phyloP scores from a whole-genome alignment of 37 sponge, comb jelly and placozoan species.

The Aplysina aerophoba region DNA sequence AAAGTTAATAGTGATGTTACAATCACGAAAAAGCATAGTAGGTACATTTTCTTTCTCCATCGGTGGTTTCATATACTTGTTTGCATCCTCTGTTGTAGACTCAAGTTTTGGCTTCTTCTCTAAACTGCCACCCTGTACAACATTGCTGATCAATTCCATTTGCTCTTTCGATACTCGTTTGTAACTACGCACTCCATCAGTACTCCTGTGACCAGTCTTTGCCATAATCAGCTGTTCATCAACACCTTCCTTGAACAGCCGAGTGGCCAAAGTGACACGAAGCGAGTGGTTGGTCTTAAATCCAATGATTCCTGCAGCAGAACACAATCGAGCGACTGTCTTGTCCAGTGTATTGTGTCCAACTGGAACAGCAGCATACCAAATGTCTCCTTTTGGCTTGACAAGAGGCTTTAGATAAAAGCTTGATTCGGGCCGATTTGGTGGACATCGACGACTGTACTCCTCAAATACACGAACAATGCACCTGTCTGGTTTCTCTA shows the following conservation, averaged over 20 bases:
- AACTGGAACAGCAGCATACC: conserved; percentile 29
- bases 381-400: conserved; percentile 40
- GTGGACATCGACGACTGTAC: not conserved
- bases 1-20: too few relatives aligned
- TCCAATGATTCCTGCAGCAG: conserved; percentile 35
- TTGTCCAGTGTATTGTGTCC: conserved; percentile 38
- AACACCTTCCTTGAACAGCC: conserved; percentile 38
- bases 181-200: conserved; percentile 43
- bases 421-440: not conserved
- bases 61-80: too few relatives aligned
- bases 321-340: conserved; percentile 11
- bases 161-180: conserved; percentile 21
- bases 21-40: too few relatives aligned
- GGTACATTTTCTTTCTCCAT: too few relatives aligned
- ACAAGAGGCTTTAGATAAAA: conserved; percentile 38
- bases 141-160: too few relatives aligned
- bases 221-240: conserved; percentile 57
- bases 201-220: conserved; percentile 41
- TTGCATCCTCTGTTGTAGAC: too few relatives aligned
- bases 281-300: conserved; percentile 50
- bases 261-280: conserved; percentile 38
- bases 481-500: not conserved
- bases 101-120: too few relatives aligned
- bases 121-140: too few relatives aligned
- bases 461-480: not conserved